Conservation (phyloP, 2,888 invertebrate species). For the Incurvaria masculella region DNA sequence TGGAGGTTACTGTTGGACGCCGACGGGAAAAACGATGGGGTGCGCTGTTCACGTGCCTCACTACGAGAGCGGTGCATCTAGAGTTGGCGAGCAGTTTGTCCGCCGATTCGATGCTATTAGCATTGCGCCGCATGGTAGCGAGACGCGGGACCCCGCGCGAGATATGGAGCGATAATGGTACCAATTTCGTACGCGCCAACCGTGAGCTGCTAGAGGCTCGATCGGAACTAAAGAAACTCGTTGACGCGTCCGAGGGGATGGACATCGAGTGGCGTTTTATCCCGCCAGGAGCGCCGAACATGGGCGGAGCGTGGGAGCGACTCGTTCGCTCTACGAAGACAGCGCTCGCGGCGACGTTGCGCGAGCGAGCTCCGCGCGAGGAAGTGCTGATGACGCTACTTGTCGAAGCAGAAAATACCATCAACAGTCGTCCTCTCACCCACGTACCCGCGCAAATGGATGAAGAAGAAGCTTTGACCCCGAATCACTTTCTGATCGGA, state of each 20-base stretch:
- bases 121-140: slow-evolving; percentile 13
- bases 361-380: neutral
- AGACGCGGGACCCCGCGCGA: slow-evolving; percentile 13
- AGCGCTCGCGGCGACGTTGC: neutral
- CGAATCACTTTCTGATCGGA: neutral
- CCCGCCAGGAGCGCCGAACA: slow-evolving; percentile 1
- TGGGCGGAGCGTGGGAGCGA: slow-evolving; percentile 4
- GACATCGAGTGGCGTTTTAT: slow-evolving; percentile 6
- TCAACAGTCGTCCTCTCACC: slow-evolving; percentile 1
- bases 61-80: slow-evolving; percentile 17
- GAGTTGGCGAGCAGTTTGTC: slow-evolving; percentile 14
- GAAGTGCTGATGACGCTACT: slow-evolving; percentile 4
- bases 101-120: slow-evolving; percentile 12
- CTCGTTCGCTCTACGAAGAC: slow-evolving; percentile 1
- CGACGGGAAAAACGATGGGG: slow-evolving; percentile 11
- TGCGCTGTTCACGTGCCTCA: slow-evolving; percentile 17
- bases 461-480: neutral
- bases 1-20: neutral
- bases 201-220: neutral
- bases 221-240: neutral
- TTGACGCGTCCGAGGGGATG: slow-evolving; percentile 1
- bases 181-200: slow-evolving; percentile 9
- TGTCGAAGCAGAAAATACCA: slow-evolving; percentile 2
- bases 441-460: neutral
- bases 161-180: slow-evolving; percentile 13